These are phyloP conservation scores for Alosa alosa DNA, from an alignment of 2,113 vertebrate species.

Conservation along the genomic window DNA sequence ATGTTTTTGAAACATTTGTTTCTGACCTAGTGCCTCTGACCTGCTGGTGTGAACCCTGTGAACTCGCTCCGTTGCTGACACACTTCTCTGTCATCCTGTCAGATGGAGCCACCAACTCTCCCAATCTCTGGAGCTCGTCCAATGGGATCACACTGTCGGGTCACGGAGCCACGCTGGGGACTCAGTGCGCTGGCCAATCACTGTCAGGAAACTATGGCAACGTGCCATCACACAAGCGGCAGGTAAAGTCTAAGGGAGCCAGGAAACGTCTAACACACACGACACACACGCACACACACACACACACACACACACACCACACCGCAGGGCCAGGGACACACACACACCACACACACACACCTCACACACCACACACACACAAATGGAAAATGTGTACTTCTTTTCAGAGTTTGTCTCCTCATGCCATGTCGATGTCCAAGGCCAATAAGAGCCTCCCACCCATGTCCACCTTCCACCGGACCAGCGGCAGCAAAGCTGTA, in stretches of 20 bases:
- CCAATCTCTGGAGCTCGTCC: slow-evolving; percentile 93
- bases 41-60: neutral
- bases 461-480: slow-evolving; percentile 92
- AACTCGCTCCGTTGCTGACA: slow-evolving; percentile 45
- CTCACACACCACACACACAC: no score
- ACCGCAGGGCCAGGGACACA: no score
- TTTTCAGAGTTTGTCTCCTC: slow-evolving; percentile 84
- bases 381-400: neutral
- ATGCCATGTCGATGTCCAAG: slow-evolving; percentile 82
- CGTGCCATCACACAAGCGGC: slow-evolving; percentile 84
- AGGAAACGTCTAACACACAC: neutral
- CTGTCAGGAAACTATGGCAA: slow-evolving; percentile 83
- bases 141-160: slow-evolving; percentile 91
- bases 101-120: slow-evolving; percentile 91
- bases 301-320: no score
- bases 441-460: slow-evolving; percentile 90
- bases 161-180: slow-evolving; percentile 88
- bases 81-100: slow-evolving; percentile 53
- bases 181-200: slow-evolving; percentile 80
- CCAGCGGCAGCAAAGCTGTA: slow-evolving; percentile 67
- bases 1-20: neutral
- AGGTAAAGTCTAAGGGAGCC: slow-evolving; percentile 76
- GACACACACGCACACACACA: no score
- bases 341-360: no score
- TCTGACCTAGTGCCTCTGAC: neutral